Evolutionary conservation across 2,797 vertebrate genomes (phyloP).

Genomic region (Sebastes oblongus): DNA sequence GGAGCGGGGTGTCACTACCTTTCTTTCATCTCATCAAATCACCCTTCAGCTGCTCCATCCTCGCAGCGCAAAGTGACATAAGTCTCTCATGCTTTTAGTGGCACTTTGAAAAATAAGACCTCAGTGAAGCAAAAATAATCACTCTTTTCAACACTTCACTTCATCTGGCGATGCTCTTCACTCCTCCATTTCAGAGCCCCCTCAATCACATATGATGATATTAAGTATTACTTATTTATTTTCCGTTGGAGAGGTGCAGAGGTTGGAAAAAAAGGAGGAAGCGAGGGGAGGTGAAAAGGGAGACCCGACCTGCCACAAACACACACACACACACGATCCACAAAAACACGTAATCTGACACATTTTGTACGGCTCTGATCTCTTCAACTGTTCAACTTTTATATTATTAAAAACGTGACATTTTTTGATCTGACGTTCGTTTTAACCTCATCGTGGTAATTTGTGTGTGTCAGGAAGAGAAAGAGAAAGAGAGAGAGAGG

Average conservation of each 20-base stretch:
- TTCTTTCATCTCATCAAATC: conserved; percentile 77
- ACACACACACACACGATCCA: not conserved
- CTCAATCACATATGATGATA: conserved; percentile 76
- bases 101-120: conserved; percentile 82
- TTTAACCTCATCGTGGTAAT: conserved; percentile 25
- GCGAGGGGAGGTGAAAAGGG: conserved; percentile 50
- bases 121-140: conserved; percentile 81
- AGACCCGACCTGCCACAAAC: conserved; percentile 34
- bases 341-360: conserved; percentile 12
- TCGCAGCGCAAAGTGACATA: conserved; percentile 71
- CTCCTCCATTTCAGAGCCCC: conserved; percentile 58
- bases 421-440: conserved; percentile 23
- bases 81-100: conserved; percentile 83
- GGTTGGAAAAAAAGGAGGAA: conserved; percentile 47
- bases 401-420: conserved; percentile 15
- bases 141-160: conserved; percentile 77
- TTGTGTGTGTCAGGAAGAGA: not conserved
- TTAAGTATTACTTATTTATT: conserved; percentile 82
- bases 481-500: not conserved
- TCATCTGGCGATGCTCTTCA: conserved; percentile 65
- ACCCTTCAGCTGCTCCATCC: conserved; percentile 51
- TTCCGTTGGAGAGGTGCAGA: conserved; percentile 52
- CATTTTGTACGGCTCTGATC: conserved; percentile 49
- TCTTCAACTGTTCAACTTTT: conserved; percentile 32
- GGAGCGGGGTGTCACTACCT: conserved; percentile 49